Evolutionary conservation across 2,888 invertebrate species (phyloP), one percentile per base, ranked within the genome.

Genomic region (Metacarcinus magister): DNA sequence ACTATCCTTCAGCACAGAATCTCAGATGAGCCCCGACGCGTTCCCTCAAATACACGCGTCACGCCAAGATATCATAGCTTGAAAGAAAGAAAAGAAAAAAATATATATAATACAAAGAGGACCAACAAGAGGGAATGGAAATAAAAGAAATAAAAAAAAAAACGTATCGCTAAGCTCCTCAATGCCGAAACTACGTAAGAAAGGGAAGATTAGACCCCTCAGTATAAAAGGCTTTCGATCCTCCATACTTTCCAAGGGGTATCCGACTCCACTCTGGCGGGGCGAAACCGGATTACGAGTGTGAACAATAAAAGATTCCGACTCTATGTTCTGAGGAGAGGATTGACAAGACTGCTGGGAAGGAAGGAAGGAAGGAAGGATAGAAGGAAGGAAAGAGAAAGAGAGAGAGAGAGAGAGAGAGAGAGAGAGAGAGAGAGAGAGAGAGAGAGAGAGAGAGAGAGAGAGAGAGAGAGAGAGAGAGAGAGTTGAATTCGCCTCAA

Each of bases 191-290:
- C 82, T 82, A 39, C 39, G 39, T 39, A 28, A 82, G 32, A 13
- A 82, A 82, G 82, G 82, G 32, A 23, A 82, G 82, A 82, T 82
- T 82, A 82, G 32, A 82, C 32, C 82, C 82, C 10, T 32, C 82
- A 32, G 10, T 32, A 82, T 82, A 82, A 82, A 82, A 82, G 32
- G 32, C 8, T 23, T 82, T 28, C 32, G 32, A 32, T 82, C 82
- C 82, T 28, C 82, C 23, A 82, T 82, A 82, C 82, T 82, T 82
- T 82, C 32, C 82, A 82, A 8, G 82, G 82, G 32, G 82, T 82
- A 82, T 82, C 82, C 82, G 82, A 82, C 82, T 82, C 32, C 82
- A 82, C 32, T 82, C 82, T 82, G 82, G 82, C 82, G 32, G 82
- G 13, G 28, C 28, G 82, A 32, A 32, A 82, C 32, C 1, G 32